A percentile compares a stretch with the other conserved stretches of the same genome.
phyloP scores from a whole-genome alignment of 2,113 vertebrate genomes.

The Osmerus eperlanus region DNA sequence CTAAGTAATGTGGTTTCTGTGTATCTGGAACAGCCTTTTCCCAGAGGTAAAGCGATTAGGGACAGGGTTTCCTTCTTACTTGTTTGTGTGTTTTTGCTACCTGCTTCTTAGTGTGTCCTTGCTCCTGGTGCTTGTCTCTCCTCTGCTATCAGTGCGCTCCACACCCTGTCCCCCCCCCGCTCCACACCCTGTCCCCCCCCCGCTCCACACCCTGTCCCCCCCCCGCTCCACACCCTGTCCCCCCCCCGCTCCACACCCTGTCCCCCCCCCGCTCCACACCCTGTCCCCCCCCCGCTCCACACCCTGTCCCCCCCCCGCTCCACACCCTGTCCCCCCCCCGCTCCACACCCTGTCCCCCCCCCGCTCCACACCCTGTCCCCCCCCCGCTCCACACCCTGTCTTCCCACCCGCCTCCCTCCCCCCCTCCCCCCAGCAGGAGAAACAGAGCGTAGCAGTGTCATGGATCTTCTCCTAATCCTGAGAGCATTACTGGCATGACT shows the following conservation, averaged over 20 bases:
- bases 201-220: background rate
- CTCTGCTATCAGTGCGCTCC: background rate
- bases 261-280: background rate
- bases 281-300: background rate
- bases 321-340: background rate
- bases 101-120: background rate
- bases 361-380: no score
- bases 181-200: background rate
- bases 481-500: conserved; percentile 50
- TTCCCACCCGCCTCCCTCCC: background rate
- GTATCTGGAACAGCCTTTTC: no score
- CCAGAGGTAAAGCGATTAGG: no score
- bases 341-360: background rate
- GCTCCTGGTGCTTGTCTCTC: background rate
- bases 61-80: no score
- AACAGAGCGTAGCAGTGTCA: conserved; percentile 12
- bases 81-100: no score
- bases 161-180: background rate
- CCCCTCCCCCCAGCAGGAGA: conserved; percentile 22
- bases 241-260: background rate
- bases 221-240: background rate
- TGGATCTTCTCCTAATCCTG: conserved; percentile 45
- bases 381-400: background rate
- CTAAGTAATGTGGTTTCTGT: no score
- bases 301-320: background rate